These are phyloP conservation scores for Electrophaes corylata DNA, from an alignment of 2,888 invertebrate genomes.

Conservation along the genomic window DNA sequence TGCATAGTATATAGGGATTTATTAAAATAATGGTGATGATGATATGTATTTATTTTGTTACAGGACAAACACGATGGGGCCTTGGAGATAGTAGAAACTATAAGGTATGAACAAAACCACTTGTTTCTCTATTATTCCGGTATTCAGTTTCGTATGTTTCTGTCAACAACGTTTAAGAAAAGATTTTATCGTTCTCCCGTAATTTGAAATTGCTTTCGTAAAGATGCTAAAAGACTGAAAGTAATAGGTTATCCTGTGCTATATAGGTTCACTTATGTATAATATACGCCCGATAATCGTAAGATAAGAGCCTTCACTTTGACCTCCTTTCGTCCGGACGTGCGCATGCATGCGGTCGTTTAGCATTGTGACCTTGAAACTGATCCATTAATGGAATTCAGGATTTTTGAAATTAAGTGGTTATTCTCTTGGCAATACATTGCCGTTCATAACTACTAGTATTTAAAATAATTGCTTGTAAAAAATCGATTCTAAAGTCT, in stretches of 20 bases:
- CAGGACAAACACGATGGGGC: slow-evolving; percentile 96
- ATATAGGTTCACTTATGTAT: neutral
- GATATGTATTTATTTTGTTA: slow-evolving; percentile 55
- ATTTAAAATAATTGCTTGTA: neutral
- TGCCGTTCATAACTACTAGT: neutral
- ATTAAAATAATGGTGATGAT: neutral
- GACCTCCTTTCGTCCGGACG: slow-evolving; percentile 75
- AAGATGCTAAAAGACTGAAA: no score
- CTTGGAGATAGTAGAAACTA: slow-evolving; percentile 95
- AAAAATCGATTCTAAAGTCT: no score
- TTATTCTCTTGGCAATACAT: slow-evolving; percentile 12
- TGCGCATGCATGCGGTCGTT: slow-evolving; percentile 43
- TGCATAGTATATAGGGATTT: no score
- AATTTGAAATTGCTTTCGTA: no score
- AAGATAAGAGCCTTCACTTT: slow-evolving; percentile 64
- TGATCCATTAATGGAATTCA: slow-evolving; percentile 50
- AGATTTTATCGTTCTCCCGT: no score
- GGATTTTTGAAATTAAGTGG: slow-evolving; percentile 24
- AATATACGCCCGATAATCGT: slow-evolving; percentile 41
- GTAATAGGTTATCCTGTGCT: no score
- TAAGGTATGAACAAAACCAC: slow-evolving; percentile 82
- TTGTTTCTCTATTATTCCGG: no score
- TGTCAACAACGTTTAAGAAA: no score
- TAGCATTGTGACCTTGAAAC: slow-evolving; percentile 68
- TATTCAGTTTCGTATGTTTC: no score